A percentile compares a stretch with the other conserved stretches of the same genome.
Conservation (phyloP, 2,797 vertebrate species). For the Diceros bicornis region DNA sequence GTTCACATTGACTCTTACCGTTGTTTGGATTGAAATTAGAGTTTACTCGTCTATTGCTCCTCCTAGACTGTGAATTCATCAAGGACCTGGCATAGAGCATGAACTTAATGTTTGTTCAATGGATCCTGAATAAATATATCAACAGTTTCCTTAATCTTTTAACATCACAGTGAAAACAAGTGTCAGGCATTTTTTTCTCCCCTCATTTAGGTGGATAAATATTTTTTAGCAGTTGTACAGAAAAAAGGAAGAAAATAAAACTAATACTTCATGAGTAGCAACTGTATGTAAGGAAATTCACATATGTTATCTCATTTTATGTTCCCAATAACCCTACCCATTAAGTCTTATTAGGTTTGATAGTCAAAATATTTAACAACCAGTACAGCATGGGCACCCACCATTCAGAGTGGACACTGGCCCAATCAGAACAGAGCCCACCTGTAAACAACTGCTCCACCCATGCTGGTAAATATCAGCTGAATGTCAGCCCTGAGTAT, state of each 20-base stretch:
- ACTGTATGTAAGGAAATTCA: neutral
- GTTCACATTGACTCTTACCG: neutral
- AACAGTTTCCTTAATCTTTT: slow-evolving; percentile 25
- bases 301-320: slow-evolving; percentile 50
- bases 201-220: slow-evolving; percentile 46
- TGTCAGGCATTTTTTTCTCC: neutral
- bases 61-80: neutral
- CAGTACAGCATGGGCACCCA: neutral
- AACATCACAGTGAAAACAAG: slow-evolving; percentile 57
- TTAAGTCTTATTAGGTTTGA: slow-evolving; percentile 29
- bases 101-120: slow-evolving; percentile 31
- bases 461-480: neutral
- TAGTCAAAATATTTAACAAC: slow-evolving; percentile 60
- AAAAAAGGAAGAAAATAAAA: slow-evolving; percentile 40
- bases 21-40: slow-evolving; percentile 52
- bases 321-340: neutral
- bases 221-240: neutral
- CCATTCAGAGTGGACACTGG: neutral
- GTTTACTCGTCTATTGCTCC: neutral
- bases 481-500: neutral
- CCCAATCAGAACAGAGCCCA: neutral
- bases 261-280: slow-evolving; percentile 18
- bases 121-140: slow-evolving; percentile 60
- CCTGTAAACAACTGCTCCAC: slow-evolving; percentile 19
- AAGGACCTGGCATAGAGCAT: slow-evolving; percentile 4